phyloP scores from a whole-genome alignment of 30 jellyfish, hydroid and myxozoan genomes.

The Sanderia malayensis region DNA sequence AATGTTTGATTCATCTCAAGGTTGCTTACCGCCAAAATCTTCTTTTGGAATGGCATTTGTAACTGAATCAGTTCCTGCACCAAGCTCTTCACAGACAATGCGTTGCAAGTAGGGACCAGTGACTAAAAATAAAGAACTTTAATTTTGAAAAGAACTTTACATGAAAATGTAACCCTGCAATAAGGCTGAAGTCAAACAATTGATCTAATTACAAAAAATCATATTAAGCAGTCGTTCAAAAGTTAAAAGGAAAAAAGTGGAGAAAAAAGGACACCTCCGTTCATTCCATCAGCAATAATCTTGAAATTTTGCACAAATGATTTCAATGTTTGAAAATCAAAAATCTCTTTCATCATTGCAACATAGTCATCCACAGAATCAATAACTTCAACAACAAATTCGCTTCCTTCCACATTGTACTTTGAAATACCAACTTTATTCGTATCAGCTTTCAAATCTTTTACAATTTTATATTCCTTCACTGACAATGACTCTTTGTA shows the following conservation, averaged over 20 bases:
- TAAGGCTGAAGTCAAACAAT: too few species aligned
- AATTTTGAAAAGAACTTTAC: too few species aligned
- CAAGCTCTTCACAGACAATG: constrained; percentile 66
- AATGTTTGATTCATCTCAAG: too few species aligned
- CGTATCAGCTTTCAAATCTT: constrained; percentile 44
- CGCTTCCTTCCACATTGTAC: constrained; percentile 43
- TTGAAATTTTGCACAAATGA: constrained; percentile 37
- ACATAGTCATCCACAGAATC: constrained; percentile 84
- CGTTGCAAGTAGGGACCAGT: constrained; percentile 86
- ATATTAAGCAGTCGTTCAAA: too few species aligned
- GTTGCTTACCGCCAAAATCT: constrained; percentile 87
- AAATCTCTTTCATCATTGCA: constrained; percentile 65
- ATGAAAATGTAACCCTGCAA: too few species aligned
- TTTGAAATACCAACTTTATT: constrained; percentile 20
- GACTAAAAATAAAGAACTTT: constrained; percentile 30
- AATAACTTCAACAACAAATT: constrained; percentile 65
- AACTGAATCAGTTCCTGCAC: constrained; percentile 49
- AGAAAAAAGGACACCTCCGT: constrained; percentile 71
- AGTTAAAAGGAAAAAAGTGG: not conserved
- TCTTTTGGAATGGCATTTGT: constrained; percentile 63
- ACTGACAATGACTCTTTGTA: constrained; percentile 40
- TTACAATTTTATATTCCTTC: constrained; percentile 46
- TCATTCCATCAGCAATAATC: constrained; percentile 75
- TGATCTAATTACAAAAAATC: too few species aligned
- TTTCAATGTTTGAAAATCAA: constrained; percentile 63